Evolutionary conservation across 2,113 vertebrate species (phyloP), one percentile per base, ranked within the genome.

Genomic region (Taxidea taxus): DNA sequence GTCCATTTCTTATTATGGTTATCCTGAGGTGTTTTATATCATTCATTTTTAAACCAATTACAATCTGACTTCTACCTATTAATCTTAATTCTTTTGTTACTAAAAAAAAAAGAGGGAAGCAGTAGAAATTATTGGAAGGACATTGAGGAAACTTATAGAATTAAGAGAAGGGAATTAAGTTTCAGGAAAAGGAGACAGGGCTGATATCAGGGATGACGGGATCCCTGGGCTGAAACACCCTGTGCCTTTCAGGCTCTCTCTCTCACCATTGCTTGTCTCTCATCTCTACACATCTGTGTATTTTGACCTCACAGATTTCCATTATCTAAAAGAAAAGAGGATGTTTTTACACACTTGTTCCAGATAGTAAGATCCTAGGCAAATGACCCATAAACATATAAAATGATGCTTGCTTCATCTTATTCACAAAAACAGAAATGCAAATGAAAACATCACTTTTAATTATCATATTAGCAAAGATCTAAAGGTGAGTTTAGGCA

Each of bases 31-130:
- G 84, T 94, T 97, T 97, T 92, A 96, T 92, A 64, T 92, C 51
- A 87, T 87, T 97, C 87, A 94, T 95, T 97, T 93, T 83, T 60
- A 97, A 97, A 60, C 44, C 84, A 97, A 81, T 97, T 85, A 90
- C 54, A 80, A 47, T 77, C 14, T 96, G 60, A 90, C 54, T 90
- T 87, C 80, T 92, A 54, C 42, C 62, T 80, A 90, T 92, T 94
- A 75, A 97, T 90, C 90, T 96, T 92, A 25, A 91, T 92, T 96
- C n/a, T 95, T 87, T 82, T 70, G 9, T 87, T 92, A 92, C 93
- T 97, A 34, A 95, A 95, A 94, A 80, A 42, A 70, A 27, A 44
- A 44, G 64, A 47, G 13, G 1, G 81, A 86, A 92, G 54, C 62
- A 42, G 31, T 88, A 44, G 54, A 78, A 90, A 70, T 96, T 74